Base-by-base conservation (phyloP, 2,113 vertebrate genomes). In the Gasterosteus nipponicus region DNA sequence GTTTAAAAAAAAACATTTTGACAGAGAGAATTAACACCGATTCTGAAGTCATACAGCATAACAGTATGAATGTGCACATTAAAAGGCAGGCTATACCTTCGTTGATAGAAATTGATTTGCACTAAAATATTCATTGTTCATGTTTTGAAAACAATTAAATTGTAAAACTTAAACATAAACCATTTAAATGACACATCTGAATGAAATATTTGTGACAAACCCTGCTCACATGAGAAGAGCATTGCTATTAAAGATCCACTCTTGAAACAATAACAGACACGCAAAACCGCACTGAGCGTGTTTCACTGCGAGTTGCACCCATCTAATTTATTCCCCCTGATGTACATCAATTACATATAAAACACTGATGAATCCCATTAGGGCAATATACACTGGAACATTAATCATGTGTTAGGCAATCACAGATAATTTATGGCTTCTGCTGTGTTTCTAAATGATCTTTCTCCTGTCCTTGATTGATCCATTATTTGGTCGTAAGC, bases 401-500 rank as follows among this genome's bases (percentile, higher is more conserved):
- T 93, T 83, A 91, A 90, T 92, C 90, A 92, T 85, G 83, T 73
- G 83, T 78, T 67, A 78, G 86, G 77, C 90, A 81, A 90, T 93
- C 90, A 89, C 58, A 81, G 81, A 76, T 92, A 92, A 91, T 90
- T 91, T 92, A 93, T 89, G 83, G 86, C 86, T 89, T 89, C 79
- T 87, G 63, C 78, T 84, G 80, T 82, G 87, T 87, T 89, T 87
- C 86, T 87, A 87, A 91, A 91, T 77, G 82, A 90, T 91, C 84
- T 76, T 70, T 81, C 89, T 82, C 86, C 86, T 83, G 86, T 83
- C 80, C 76, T 78, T 85, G 89, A 91, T 93, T 90, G 89, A 91
- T 91, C 90, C 91, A 93, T 91, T 90, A 92, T 91, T 91, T 88
- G 90, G 82, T 91, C 29, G 84, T 92, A 88, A 89, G 87, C 90